Evolutionary conservation across 2,888 invertebrate genomes (phyloP).

Genomic region (Julus scanicus): DNA sequence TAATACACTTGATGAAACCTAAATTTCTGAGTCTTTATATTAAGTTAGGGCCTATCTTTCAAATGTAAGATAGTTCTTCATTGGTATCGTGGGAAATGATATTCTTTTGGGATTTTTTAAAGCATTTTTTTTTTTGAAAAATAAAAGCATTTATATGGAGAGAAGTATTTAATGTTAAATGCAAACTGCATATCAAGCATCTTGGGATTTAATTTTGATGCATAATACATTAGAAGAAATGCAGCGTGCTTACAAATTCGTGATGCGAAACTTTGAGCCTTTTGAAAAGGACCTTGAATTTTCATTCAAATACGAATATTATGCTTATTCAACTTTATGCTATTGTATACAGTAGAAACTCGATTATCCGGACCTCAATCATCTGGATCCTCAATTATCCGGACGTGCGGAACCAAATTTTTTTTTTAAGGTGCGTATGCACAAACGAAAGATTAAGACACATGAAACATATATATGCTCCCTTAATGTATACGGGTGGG

Average conservation of each 20-base stretch:
- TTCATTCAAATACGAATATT: background rate
- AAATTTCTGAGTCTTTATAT: background rate
- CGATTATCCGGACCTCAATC: no score
- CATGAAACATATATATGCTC: no score
- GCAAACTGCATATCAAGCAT: background rate
- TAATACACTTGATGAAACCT: background rate
- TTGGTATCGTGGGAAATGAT: conserved; percentile 35
- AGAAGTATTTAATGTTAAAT: conserved; percentile 41
- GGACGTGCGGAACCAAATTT: no score
- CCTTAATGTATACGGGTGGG: no score
- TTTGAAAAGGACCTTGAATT: conserved; percentile 12
- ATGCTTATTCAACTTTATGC: no score
- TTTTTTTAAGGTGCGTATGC: no score
- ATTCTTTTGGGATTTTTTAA: conserved; percentile 38
- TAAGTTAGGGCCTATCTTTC: background rate
- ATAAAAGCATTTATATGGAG: conserved; percentile 12
- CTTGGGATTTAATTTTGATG: conserved; percentile 13
- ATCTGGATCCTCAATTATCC: no score
- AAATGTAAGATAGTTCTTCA: conserved; percentile 28
- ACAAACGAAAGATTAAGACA: no score
- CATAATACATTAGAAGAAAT: conserved; percentile 4
- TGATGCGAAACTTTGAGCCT: conserved; percentile 13
- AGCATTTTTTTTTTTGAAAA: background rate
- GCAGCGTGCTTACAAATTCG: background rate
- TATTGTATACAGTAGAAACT: no score